phyloP scores from a whole-genome alignment of 2,797 vertebrate species.

The Karalla daura region DNA sequence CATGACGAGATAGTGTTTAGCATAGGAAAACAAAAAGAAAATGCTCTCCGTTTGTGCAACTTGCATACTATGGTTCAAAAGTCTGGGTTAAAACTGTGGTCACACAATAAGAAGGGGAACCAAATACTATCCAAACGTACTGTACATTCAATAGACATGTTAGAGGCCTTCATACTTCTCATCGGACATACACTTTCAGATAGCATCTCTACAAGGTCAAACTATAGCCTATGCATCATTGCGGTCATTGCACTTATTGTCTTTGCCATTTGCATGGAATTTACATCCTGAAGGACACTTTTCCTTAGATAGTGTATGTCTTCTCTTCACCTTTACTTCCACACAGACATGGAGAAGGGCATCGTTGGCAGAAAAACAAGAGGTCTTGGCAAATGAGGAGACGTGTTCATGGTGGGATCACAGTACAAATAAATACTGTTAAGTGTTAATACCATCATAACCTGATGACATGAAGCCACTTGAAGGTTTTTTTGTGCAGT shows the following conservation, averaged over 20 bases:
- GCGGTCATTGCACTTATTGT: slow-evolving; percentile 54
- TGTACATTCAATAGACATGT: slow-evolving; percentile 74
- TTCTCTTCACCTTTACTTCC: slow-evolving; percentile 19
- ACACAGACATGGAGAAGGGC: slow-evolving; percentile 39
- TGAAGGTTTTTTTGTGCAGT: no score
- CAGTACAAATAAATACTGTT: slow-evolving; percentile 67
- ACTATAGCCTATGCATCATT: slow-evolving; percentile 57
- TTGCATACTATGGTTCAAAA: slow-evolving; percentile 55
- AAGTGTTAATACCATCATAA: slow-evolving; percentile 53
- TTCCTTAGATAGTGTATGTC: slow-evolving; percentile 15
- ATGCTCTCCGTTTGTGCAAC: slow-evolving; percentile 61
- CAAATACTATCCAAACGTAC: slow-evolving; percentile 56
- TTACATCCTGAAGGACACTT: slow-evolving; percentile 41
- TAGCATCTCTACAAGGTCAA: slow-evolving; percentile 35
- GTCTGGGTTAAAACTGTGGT: slow-evolving; percentile 31
- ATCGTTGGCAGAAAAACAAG: slow-evolving; percentile 51
- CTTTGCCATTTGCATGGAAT: slow-evolving; percentile 34
- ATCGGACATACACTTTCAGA: slow-evolving; percentile 33
- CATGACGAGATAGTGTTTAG: slow-evolving; percentile 44
- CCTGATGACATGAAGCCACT: slow-evolving; percentile 32
- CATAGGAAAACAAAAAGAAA: slow-evolving; percentile 31
- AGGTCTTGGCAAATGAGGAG: slow-evolving; percentile 45
- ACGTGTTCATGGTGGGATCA: slow-evolving; percentile 44
- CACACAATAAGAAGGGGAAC: slow-evolving; percentile 35
- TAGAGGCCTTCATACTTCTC: slow-evolving; percentile 52